These are phyloP conservation scores for Trachelipus rathkii DNA, from an alignment of 1,140 invertebrate genomes.

Conservation along the genomic window DNA sequence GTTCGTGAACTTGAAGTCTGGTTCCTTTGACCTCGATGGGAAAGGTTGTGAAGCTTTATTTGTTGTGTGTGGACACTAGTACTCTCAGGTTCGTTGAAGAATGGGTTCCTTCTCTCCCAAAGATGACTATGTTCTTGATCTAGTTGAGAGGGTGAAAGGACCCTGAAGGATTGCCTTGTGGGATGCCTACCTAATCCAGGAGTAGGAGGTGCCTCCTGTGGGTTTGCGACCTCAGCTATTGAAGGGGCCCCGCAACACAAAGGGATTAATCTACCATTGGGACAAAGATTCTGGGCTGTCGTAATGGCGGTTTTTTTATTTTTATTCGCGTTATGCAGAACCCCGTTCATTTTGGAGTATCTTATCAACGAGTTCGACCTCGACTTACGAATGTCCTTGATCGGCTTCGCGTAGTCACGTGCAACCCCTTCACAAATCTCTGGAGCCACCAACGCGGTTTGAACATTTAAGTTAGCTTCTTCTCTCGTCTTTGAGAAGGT, in stretches of 20 bases:
- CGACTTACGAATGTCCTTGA: background rate
- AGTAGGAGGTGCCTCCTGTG: background rate
- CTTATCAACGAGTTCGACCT: background rate
- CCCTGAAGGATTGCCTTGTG: background rate
- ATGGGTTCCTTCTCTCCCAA: background rate
- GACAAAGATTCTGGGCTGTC: background rate
- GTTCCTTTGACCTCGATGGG: background rate
- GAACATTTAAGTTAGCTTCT: slow-evolving; percentile 1
- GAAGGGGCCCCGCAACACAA: background rate
- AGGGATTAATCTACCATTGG: background rate
- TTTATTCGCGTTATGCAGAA: background rate
- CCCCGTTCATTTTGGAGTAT: background rate
- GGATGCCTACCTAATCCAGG: background rate
- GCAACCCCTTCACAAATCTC: background rate
- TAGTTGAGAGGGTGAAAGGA: background rate
- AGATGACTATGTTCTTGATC: background rate
- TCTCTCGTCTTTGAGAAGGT: background rate
- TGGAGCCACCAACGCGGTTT: background rate
- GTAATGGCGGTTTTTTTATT: background rate
- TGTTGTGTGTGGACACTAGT: background rate
- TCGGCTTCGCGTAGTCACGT: background rate
- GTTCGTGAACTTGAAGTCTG: background rate
- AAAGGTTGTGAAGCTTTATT: background rate
- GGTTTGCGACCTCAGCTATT: background rate
- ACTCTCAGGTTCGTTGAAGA: background rate